Base-by-base conservation (phyloP, 2,888 invertebrate genomes). In the Germaria angustata region DNA sequence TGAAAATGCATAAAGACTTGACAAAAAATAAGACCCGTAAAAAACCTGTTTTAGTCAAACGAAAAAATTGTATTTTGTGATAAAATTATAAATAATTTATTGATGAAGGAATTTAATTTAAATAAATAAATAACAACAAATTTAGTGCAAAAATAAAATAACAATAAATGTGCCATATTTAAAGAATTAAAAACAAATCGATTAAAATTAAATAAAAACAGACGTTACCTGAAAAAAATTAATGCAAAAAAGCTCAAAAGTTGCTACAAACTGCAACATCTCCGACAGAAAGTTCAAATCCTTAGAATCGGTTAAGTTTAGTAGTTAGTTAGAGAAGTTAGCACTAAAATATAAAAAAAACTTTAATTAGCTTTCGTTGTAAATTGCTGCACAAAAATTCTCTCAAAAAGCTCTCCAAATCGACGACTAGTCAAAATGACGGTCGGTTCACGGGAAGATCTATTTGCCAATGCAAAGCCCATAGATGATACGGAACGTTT, bases 401-500 rank as follows among this genome's bases (percentile, higher is more conserved):
- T 46, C 34, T 81, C 73, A 65, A 83, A 79, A 75, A 51, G 63
- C 66, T 46, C 39, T 55, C 17, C 55, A 55, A 53, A 49, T 9
- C 15, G 28, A 49, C 77, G 76, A 73, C 71, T 73, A 17, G 51
- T 79, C 55, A 87, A 84, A 81, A 91, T 91, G 91, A 91, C 91
- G 51, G 89, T 91, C 85, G 90, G 90, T 63, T 90, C 89, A 83
- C 88, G 90, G 36, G 91, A 91, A 85, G 90, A 91, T 87, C 87
- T 91, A 24, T 91, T 91, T 86, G 89, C 90, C 46, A 89, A 87
- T 84, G 89, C 89, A 78, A 88, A 89, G 68, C 87, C 87, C 65
- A 90, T 90, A 46, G 89, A 90, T 80, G 90, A 90, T 86, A 90
- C 90, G 36, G 90, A 91, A 84, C 90, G 90, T 83, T 86, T 91